phyloP scores from a whole-genome alignment of 2,113 vertebrate genomes.

The Sylvicapra grimmia region DNA sequence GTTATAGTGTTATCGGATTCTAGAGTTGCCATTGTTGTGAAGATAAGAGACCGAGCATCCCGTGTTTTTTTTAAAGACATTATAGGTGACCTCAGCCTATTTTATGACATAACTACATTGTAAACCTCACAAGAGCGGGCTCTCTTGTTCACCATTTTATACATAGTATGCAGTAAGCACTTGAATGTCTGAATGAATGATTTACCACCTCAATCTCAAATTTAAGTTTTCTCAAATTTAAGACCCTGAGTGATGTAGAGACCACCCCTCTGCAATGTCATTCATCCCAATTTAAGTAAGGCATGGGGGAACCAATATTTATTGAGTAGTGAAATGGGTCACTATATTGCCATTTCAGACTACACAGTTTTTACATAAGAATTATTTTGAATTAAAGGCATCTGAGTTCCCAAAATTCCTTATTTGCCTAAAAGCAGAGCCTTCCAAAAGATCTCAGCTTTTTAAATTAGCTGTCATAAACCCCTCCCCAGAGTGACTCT shows the following conservation, averaged over 20 bases:
- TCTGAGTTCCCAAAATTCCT: not conserved
- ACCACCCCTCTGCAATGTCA: not conserved
- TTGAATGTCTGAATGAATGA: not conserved
- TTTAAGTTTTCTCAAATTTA: not conserved
- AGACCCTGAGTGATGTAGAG: not conserved
- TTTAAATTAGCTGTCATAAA: not conserved
- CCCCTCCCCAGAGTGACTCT: not conserved
- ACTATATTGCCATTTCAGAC: not conserved
- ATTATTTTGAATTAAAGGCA: not conserved
- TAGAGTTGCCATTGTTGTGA: not conserved
- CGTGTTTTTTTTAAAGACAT: not conserved
- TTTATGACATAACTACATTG: not conserved
- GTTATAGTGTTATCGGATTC: not conserved
- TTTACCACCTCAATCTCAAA: not conserved
- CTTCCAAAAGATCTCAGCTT: not conserved
- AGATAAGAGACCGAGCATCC: not conserved
- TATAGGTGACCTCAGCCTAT: not conserved
- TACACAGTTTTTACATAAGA: not conserved
- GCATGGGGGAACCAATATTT: not conserved
- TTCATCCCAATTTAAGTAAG: not conserved
- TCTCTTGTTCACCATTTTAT: not conserved
- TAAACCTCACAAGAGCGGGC: not conserved
- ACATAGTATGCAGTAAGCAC: not conserved
- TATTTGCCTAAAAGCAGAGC: not conserved
- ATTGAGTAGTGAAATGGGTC: not conserved